phyloP scores from a whole-genome alignment of 2,113 vertebrate genomes.

The Theristicus caerulescens region DNA sequence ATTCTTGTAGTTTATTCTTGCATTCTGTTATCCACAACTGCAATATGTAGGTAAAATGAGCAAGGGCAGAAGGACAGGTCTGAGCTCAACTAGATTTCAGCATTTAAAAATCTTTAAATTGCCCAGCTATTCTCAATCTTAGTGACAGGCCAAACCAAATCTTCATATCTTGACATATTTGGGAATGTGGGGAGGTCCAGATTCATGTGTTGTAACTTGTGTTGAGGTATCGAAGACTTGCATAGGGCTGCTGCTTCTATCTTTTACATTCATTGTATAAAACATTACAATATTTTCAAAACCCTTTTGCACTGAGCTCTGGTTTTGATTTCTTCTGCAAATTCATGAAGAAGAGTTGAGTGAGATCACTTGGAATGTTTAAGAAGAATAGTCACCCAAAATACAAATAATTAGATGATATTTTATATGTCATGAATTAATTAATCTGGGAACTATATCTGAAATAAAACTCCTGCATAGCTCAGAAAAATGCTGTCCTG shows the following conservation, averaged over 20 bases:
- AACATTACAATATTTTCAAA: background rate
- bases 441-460: background rate
- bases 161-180: background rate
- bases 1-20: background rate
- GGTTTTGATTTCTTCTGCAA: background rate
- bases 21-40: background rate
- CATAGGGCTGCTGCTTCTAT: background rate
- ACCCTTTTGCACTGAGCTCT: background rate
- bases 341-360: background rate
- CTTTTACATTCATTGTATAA: background rate
- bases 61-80: background rate
- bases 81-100: background rate
- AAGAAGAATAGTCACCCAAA: background rate
- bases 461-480: background rate
- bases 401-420: background rate
- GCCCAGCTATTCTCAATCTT: background rate
- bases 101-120: background rate
- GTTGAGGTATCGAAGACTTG: background rate
- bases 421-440: background rate
- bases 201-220: background rate
- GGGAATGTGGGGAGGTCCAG: background rate
- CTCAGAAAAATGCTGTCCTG: background rate
- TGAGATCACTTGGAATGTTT: background rate
- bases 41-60: background rate
- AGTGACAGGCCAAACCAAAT: background rate